Evolutionary conservation across 2,113 vertebrate species (phyloP).

Genomic region (Pristiophorus japonicus): DNA sequence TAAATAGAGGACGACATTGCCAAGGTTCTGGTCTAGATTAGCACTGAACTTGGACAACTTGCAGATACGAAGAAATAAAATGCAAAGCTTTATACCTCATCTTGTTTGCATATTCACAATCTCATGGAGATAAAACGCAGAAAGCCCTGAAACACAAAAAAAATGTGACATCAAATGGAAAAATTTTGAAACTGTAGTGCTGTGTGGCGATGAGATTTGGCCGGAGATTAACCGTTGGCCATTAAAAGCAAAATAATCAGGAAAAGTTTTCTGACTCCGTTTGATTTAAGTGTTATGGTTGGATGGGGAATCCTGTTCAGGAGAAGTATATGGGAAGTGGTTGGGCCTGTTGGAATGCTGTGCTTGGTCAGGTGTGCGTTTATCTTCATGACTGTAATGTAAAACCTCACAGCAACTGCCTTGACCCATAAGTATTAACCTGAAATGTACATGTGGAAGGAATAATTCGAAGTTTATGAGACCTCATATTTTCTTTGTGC

Average conservation of each 20-base stretch:
- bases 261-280: background rate
- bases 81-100: background rate
- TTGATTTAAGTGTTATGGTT: background rate
- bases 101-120: background rate
- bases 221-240: background rate
- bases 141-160: background rate
- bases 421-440: background rate
- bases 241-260: background rate
- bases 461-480: background rate
- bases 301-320: background rate
- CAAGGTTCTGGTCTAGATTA: background rate
- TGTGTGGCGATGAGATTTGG: background rate
- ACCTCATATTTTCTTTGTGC: background rate
- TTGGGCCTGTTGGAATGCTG: background rate
- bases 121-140: background rate
- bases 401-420: background rate
- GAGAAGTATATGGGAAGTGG: background rate
- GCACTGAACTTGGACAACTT: background rate
- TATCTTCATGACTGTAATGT: background rate
- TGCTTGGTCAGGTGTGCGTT: background rate
- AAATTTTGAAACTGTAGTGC: background rate
- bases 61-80: background rate
- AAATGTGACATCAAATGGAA: background rate
- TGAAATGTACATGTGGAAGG: background rate
- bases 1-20: background rate